A percentile compares a stretch with the other conserved stretches of the same genome.
Conservation (phyloP, 2,888 invertebrate species). For the Andrena marginata region DNA sequence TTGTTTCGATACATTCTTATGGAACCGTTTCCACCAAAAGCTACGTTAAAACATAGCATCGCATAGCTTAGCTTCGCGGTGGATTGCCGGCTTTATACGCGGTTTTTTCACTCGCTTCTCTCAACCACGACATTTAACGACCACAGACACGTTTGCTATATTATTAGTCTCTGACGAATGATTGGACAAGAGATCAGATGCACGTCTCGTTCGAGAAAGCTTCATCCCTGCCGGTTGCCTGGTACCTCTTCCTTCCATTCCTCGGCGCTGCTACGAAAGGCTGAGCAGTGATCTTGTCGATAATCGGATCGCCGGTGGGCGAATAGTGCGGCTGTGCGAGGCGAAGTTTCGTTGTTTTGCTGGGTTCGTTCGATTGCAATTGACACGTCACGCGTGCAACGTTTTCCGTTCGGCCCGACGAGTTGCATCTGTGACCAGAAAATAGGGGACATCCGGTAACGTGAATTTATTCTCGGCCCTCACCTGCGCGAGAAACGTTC, state of each 20-base stretch:
- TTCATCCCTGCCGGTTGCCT: conserved; percentile 42
- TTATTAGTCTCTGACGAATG: background rate
- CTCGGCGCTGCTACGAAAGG: conserved; percentile 36
- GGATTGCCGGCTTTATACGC: too few relatives aligned
- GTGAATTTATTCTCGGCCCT: background rate
- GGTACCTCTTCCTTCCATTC: conserved; percentile 68
- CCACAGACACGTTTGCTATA: background rate
- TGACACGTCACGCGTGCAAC: conserved; percentile 10
- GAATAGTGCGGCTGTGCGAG: background rate
- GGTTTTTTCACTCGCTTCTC: background rate
- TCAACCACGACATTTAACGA: background rate
- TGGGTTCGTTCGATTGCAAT: conserved; percentile 33
- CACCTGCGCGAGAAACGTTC: background rate
- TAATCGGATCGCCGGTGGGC: background rate
- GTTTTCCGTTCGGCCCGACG: conserved; percentile 18
- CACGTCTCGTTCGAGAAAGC: conserved; percentile 68
- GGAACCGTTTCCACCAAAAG: too few relatives aligned
- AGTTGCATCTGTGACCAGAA: conserved; percentile 36
- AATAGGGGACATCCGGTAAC: background rate
- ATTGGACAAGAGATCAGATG: conserved; percentile 64
- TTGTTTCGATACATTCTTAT: too few relatives aligned
- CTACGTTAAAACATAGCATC: too few relatives aligned
- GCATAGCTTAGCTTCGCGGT: too few relatives aligned
- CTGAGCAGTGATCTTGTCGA: background rate
- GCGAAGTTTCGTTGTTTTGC: conserved; percentile 9